A percentile compares a stretch with the other conserved stretches of the same genome.
Conservation (phyloP, 2,113 vertebrate species). For the Zapornia atra region DNA sequence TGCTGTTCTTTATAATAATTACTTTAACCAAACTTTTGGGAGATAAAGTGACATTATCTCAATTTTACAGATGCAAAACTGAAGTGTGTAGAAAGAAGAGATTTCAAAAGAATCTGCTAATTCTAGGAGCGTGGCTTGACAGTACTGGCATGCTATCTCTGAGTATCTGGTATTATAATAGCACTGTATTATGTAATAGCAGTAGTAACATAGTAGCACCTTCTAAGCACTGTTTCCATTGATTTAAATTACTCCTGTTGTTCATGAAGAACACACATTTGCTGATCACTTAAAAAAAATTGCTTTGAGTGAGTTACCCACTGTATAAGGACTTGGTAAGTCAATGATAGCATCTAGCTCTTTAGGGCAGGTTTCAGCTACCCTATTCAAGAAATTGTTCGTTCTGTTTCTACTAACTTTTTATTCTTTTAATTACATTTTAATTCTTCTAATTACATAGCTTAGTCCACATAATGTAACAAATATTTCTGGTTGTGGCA, state of each 20-base stretch:
- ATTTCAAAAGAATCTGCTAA: background rate
- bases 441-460: background rate
- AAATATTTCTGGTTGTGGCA: background rate
- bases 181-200: background rate
- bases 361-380: background rate
- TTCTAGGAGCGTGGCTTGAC: background rate
- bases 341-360: background rate
- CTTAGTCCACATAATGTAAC: background rate
- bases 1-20: background rate
- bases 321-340: background rate
- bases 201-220: background rate
- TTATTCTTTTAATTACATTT: background rate
- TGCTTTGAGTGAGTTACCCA: background rate
- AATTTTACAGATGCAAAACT: background rate
- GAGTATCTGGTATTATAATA: background rate
- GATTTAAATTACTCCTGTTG: background rate
- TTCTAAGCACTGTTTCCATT: background rate
- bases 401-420: background rate
- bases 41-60: background rate
- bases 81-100: background rate
- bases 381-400: background rate
- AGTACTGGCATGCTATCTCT: background rate
- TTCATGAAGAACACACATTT: background rate
- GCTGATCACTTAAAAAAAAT: background rate
- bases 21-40: background rate